Conservation (phyloP, 1,140 invertebrate genomes). For the Pomacea maculata region DNA sequence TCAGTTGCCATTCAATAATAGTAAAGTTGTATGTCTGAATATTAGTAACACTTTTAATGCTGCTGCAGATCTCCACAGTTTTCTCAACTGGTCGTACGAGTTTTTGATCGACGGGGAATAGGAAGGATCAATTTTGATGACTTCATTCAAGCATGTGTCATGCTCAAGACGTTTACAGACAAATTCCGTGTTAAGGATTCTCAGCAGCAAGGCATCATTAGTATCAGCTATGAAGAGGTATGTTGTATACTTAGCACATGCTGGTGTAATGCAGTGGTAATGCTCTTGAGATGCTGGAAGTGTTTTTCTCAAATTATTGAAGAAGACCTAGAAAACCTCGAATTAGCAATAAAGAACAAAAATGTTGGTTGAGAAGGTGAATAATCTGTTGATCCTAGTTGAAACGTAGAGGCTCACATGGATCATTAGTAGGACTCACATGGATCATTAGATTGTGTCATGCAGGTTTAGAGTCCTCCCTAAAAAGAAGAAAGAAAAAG, state of each 20-base stretch:
- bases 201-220: slow-evolving; percentile 54
- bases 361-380: not conserved
- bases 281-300: not conserved
- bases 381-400: not conserved
- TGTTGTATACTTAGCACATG: not conserved
- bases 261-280: not conserved
- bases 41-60: not conserved
- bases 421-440: too few species aligned
- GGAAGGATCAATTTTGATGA: slow-evolving; percentile 65
- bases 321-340: not conserved
- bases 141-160: slow-evolving; percentile 67
- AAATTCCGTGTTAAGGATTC: slow-evolving; percentile 63
- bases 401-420: not conserved
- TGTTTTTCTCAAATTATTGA: not conserved
- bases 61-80: slow-evolving; percentile 63
- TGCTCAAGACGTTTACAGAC: slow-evolving; percentile 64
- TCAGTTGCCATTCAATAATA: too few species aligned
- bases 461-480: too few species aligned
- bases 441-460: too few species aligned
- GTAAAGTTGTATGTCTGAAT: too few species aligned
- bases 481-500: too few species aligned
- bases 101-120: slow-evolving; percentile 58
- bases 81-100: slow-evolving; percentile 54
- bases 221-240: slow-evolving; percentile 64
- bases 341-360: not conserved